Evolutionary conservation across 2,113 vertebrate species (phyloP).

Genomic region (Sigmodon hispidus): DNA sequence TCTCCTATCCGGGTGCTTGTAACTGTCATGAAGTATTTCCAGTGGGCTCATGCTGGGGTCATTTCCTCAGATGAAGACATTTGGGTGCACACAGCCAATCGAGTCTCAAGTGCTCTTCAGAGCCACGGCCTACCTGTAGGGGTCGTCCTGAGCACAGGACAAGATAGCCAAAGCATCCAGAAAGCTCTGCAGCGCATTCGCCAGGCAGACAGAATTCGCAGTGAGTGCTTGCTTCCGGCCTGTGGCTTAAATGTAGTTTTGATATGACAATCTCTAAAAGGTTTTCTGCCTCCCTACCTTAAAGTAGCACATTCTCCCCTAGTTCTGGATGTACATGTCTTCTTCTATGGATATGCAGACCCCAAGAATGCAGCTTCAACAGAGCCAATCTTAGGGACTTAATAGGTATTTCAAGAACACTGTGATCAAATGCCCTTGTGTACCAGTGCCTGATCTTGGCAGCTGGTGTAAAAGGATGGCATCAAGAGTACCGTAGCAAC

Average conservation of each 20-base stretch:
- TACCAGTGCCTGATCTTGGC: not conserved
- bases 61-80: slow-evolving; percentile 92
- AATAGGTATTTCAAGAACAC: slow-evolving; percentile 10
- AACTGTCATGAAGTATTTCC: slow-evolving; percentile 91
- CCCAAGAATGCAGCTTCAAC: not conserved
- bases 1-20: slow-evolving; percentile 88
- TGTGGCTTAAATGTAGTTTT: slow-evolving; percentile 33
- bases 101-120: slow-evolving; percentile 87
- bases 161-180: slow-evolving; percentile 87
- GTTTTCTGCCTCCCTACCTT: not conserved
- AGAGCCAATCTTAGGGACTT: slow-evolving; percentile 6
- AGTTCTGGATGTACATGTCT: not conserved
- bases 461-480: not conserved
- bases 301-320: not conserved
- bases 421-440: not conserved
- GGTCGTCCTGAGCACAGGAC: slow-evolving; percentile 85
- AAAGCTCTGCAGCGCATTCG: slow-evolving; percentile 86
- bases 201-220: slow-evolving; percentile 86
- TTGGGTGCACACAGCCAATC: slow-evolving; percentile 90
- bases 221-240: slow-evolving; percentile 84
- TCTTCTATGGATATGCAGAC: not conserved
- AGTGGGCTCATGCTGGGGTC: slow-evolving; percentile 92
- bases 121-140: slow-evolving; percentile 88
- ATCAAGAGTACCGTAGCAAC: not conserved
- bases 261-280: not conserved